These are phyloP conservation scores for Branchellion lobata DNA, from an alignment of 2,888 invertebrate genomes.

Conservation along the genomic window DNA sequence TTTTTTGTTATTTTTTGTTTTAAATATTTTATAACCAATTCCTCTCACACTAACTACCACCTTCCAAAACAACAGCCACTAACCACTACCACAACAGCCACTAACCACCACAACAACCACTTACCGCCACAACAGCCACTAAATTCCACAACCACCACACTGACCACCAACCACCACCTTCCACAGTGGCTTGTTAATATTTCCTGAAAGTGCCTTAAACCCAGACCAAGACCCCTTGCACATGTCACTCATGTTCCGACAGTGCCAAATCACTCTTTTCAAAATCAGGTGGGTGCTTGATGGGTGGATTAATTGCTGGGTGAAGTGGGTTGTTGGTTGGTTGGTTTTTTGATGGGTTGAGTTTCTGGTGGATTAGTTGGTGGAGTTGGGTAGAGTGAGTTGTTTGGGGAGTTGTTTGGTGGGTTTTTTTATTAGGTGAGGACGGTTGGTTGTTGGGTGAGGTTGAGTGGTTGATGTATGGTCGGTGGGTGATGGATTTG, in stretches of 20 bases:
- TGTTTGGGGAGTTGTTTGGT: no score
- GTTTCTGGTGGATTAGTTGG: neutral
- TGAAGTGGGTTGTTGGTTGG: neutral
- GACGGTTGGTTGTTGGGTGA: no score
- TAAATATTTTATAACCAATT: no score
- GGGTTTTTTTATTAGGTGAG: no score
- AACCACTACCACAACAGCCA: neutral
- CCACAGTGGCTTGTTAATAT: constrained; percentile 80
- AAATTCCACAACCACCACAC: constrained; percentile 6
- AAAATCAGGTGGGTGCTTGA: constrained; percentile 71
- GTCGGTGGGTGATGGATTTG: no score
- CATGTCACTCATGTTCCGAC: constrained; percentile 94
- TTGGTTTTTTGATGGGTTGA: neutral
- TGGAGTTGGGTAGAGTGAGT: neutral
- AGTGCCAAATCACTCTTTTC: constrained; percentile 75
- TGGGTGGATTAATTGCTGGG: neutral
- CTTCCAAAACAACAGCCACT: neutral
- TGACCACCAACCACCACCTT: neutral
- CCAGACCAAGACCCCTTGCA: constrained; percentile 78
- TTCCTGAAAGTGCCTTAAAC: constrained; percentile 86
- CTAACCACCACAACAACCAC: no score
- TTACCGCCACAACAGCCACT: neutral
- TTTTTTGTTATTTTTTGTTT: no score
- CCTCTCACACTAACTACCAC: neutral
- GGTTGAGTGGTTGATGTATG: no score